Evolutionary conservation across 1,140 invertebrate genomes (phyloP), one percentile per base, ranked within the genome.

Genomic region (Drosophila parabipectinata): DNA sequence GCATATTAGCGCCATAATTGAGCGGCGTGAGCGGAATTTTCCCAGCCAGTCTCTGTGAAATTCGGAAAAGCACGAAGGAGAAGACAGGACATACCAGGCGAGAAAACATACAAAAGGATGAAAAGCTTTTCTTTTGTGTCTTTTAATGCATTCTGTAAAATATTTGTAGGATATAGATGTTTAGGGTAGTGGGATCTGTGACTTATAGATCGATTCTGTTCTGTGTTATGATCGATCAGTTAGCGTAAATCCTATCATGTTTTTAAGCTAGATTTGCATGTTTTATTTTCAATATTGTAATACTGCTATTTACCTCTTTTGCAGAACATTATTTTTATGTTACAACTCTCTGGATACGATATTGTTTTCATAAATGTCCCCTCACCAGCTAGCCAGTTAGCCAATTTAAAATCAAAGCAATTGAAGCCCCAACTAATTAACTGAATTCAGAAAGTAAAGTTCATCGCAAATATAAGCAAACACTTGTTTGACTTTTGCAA

Each of bases 1-100:
- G 81, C 81, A 85, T 85, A 85, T 85, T 85, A 85, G 81, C 75
- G 81, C 81, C 83, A 85, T 85, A 85, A 85, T 85, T 85, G 81
- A 80, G 66, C 64, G 78, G 79, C 82, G 81, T 85, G 81, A 77
- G 34, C 66, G 55, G 82, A 77, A 88, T 87, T 73, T 77, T 54
- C 21, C 28, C 18, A 9, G 47, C 44, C 18, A 41, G 32, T 60
- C 34, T 21, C 21, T 48, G 37, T n/a, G n/a, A 50, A 56, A 26
- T 45, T 48, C 8, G n/a, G 12, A 34, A 45, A 10, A 34, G 44
- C n/a, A 37, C 9, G 7, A 18, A 30, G 44, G 14, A 39, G 15
- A 14, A 2, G 5, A 18, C 30, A 37, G 14, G 34, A n/a, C 18
- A 2, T 64, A 28, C 9, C 53, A n/a, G 12, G 21, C 3, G 32